A percentile compares a stretch with the other conserved stretches of the same genome.
Evolutionary conservation across 2,797 vertebrate genomes (phyloP).

Genomic region (Acropternis orthonyx): DNA sequence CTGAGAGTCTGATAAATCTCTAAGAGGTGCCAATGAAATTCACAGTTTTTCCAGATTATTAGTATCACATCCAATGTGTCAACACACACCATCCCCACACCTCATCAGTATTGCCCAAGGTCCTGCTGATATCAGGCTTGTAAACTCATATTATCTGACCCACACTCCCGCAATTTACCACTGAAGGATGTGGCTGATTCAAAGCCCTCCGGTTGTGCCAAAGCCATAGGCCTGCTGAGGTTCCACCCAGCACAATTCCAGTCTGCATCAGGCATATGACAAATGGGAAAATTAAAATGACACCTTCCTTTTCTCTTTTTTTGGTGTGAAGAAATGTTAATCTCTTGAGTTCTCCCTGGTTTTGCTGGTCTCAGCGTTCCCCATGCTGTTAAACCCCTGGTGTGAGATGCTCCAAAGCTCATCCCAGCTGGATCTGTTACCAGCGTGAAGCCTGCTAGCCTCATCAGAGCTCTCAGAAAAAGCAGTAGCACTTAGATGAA

Average conservation of each 20-base stretch:
- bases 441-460: neutral
- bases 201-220: neutral
- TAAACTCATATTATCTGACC: neutral
- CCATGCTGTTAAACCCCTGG: neutral
- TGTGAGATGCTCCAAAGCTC: neutral
- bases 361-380: slow-evolving; percentile 19
- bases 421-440: neutral
- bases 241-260: neutral
- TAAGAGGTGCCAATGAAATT: neutral
- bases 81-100: neutral
- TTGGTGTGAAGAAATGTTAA: neutral
- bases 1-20: neutral
- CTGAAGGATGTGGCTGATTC: neutral
- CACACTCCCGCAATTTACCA: neutral
- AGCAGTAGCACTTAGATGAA: neutral
- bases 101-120: neutral
- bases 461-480: slow-evolving; percentile 14
- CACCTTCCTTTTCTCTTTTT: neutral
- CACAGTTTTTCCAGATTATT: slow-evolving; percentile 1
- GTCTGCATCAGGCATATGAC: neutral
- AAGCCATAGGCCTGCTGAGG: neutral
- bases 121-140: neutral
- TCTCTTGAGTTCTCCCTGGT: neutral
- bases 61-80: neutral
- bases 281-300: neutral